Evolutionary conservation across 2,797 vertebrate genomes (phyloP), one percentile per base, ranked within the genome.

Genomic region (Takifugu rubripes): DNA sequence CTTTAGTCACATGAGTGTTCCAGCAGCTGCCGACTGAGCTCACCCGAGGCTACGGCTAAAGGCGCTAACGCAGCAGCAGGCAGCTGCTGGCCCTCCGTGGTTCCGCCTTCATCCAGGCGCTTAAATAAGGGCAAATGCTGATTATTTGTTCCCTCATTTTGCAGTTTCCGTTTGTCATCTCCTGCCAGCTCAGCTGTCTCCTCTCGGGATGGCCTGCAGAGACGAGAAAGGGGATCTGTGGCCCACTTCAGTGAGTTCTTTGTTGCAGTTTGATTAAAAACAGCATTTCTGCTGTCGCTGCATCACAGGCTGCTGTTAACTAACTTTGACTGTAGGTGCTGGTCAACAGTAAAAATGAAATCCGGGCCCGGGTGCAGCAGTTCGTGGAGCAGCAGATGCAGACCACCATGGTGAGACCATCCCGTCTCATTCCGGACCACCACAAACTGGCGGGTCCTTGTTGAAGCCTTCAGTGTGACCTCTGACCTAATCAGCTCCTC

Each of bases 331-430:
- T 72, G 53, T 62, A 97, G 95, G 77, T 82, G 52, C 55, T 74
- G 71, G 1, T 78, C 11, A 72, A 68, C 46, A 74, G 82, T 45
- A 83, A 78, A 15, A 74, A 64, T 52, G 83, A 90, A 8, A 69
- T 96, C 33, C 78, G 55, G 11, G 81, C 81, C 3, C 85, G 89
- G 57, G 62, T 94, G 26, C 90, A 93, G 31, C 90, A 91, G 84
- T 93, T 95, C 80, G 78, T 92, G 66, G 94, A 96, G 81, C 92
- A 94, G 56, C 87, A 84, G 63, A 91, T 95, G 79, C 95, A 96
- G 82, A 94, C 88, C 27, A 96, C 93, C 5, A 94, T 97, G 95
- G 96, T 98, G 93, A 9, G 46, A 44, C 15, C 46, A n/a, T 17
- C 16, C 2, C 8, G 17, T 21, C 17, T 9, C 17, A 7, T 17